phyloP scores from a whole-genome alignment of 2,113 vertebrate species.

The Calidris pugnax region DNA sequence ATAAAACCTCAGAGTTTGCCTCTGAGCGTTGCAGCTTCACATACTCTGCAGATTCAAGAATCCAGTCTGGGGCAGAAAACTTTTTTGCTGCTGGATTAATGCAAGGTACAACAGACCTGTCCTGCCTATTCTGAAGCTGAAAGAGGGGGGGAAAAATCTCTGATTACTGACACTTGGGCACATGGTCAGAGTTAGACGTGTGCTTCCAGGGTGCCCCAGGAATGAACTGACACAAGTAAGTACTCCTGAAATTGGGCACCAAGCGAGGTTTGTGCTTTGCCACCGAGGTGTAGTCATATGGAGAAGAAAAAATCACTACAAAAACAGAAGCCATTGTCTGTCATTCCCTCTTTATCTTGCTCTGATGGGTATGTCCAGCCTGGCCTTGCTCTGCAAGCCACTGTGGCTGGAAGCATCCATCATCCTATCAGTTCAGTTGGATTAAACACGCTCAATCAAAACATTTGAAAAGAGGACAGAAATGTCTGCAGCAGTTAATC shows the following conservation, averaged over 20 bases:
- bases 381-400: background rate
- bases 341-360: background rate
- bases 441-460: slow-evolving; percentile 56
- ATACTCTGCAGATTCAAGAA: background rate
- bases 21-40: background rate
- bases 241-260: background rate
- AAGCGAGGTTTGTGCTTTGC: background rate
- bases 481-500: slow-evolving; percentile 28
- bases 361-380: background rate
- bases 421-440: background rate
- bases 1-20: background rate
- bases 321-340: background rate
- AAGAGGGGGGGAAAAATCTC: background rate
- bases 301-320: background rate
- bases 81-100: background rate
- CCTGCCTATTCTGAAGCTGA: background rate
- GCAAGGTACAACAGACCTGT: fast-evolving
- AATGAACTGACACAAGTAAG: fast-evolving
- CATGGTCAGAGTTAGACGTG: background rate
- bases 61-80: background rate
- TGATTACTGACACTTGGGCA: background rate
- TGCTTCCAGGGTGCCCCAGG: background rate
- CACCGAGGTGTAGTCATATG: background rate
- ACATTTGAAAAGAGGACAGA: slow-evolving; percentile 2
- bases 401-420: background rate